Percentiles rank a stretch among this genome's conserved stretches.
Conservation (phyloP, 1,140 invertebrate species). For the Psilanteris sp. region DNA sequence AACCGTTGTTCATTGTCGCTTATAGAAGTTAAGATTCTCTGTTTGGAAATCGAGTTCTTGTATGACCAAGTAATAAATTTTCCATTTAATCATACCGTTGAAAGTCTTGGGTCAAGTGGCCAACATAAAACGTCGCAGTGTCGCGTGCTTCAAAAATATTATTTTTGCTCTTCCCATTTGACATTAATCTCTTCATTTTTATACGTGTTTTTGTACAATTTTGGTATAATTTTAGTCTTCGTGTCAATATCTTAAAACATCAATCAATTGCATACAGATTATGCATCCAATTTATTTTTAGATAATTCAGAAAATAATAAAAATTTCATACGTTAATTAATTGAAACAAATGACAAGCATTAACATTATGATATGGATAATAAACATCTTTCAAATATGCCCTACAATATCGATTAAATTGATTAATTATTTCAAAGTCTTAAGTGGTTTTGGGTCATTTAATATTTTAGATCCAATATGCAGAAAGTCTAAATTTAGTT, state of each 20-base stretch:
- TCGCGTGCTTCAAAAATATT: conserved; percentile 32
- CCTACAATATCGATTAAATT: no score
- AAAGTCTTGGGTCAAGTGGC: conserved; percentile 13
- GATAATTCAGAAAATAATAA: neutral
- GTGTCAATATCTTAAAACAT: neutral
- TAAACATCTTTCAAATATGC: no score
- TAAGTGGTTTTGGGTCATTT: no score
- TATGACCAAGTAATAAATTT: conserved; percentile 50
- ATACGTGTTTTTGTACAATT: conserved; percentile 3
- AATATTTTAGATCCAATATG: no score
- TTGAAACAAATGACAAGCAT: no score
- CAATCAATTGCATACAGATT: no score
- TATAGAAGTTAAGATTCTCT: conserved; percentile 24
- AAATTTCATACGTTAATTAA: conserved; percentile 9
- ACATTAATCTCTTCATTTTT: conserved; percentile 45
- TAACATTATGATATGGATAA: no score
- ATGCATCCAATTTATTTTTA: conserved; percentile 5
- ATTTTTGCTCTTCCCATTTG: conserved; percentile 26
- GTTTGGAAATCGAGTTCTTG: conserved; percentile 31
- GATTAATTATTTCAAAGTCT: no score
- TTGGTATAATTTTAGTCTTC: conserved; percentile 9
- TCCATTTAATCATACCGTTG: conserved; percentile 43
- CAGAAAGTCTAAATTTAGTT: no score
- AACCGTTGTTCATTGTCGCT: conserved; percentile 2
- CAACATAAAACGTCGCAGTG: conserved; percentile 12